phyloP scores from a whole-genome alignment of 2,888 invertebrate genomes.

The Drosophila algonquin region DNA sequence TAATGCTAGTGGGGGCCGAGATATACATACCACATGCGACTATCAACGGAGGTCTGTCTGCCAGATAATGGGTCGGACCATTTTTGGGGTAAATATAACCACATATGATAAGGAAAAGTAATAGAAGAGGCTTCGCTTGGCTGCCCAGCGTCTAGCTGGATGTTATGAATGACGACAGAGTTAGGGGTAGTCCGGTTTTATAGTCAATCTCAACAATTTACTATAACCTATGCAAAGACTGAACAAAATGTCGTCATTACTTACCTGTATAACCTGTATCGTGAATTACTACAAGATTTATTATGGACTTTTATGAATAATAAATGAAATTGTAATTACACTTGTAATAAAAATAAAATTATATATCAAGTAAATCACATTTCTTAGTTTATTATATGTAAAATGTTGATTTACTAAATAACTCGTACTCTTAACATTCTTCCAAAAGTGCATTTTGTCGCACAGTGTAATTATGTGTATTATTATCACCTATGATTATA shows the following conservation, averaged over 20 bases:
- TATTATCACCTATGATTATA: no score
- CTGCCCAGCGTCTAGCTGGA: slow-evolving; percentile 21
- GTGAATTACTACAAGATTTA: no score
- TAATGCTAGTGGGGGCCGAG: neutral
- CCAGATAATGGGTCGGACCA: slow-evolving; percentile 2
- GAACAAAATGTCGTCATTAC: neutral
- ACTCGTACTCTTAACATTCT: no score
- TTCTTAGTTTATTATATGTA: no score
- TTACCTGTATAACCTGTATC: neutral
- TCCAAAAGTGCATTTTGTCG: no score
- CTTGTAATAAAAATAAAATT: no score
- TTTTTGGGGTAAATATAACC: neutral
- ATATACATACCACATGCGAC: neutral
- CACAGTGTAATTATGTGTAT: no score
- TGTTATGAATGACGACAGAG: neutral
- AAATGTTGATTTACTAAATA: no score
- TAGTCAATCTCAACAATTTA: neutral
- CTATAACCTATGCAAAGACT: neutral
- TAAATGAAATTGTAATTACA: no score
- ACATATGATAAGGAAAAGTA: neutral
- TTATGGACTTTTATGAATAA: no score
- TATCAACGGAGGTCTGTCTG: neutral
- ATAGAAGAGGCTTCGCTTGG: slow-evolving; percentile 11
- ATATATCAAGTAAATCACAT: no score
- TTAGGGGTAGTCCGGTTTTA: slow-evolving; percentile 13